A percentile compares a stretch with the other conserved stretches of the same genome.
These are phyloP conservation scores for Enteromius paludinosus DNA, from an alignment of 2,797 vertebrate species.

Conservation along the genomic window DNA sequence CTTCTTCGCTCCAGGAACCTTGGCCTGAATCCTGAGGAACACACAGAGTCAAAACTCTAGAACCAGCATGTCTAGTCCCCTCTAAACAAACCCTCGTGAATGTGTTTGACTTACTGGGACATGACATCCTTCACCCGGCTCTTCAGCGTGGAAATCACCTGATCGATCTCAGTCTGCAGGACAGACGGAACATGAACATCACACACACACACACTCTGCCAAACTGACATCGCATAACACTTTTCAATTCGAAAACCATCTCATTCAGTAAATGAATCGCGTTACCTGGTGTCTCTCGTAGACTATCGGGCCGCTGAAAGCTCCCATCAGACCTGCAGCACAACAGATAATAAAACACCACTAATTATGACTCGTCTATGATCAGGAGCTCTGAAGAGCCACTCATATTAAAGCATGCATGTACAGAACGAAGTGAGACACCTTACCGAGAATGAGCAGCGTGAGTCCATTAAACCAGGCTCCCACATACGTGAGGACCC, in stretches of 20 bases:
- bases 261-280: background rate
- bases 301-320: constrained; percentile 92
- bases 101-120: constrained; percentile 84
- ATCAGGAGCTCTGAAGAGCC: background rate
- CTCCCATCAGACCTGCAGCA: constrained; percentile 84
- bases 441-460: constrained; percentile 92
- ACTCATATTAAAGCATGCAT: background rate
- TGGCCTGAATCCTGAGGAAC: constrained; percentile 87
- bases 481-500: constrained; percentile 96
- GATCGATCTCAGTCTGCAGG: constrained; percentile 89
- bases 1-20: constrained; percentile 93
- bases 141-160: constrained; percentile 86
- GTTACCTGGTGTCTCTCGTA: constrained; percentile 97
- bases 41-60: background rate
- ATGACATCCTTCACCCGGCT: constrained; percentile 88
- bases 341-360: background rate
- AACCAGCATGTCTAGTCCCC: background rate
- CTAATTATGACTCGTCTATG: background rate
- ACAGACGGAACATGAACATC: constrained; percentile 37
- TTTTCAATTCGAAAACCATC: background rate
- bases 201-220: background rate
- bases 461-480: constrained; percentile 98
- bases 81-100: background rate
- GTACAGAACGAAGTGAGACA: background rate
- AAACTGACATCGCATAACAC: background rate